Evolutionary conservation across 2,888 invertebrate genomes (phyloP).

Genomic region (Oscheius myriophilus): DNA sequence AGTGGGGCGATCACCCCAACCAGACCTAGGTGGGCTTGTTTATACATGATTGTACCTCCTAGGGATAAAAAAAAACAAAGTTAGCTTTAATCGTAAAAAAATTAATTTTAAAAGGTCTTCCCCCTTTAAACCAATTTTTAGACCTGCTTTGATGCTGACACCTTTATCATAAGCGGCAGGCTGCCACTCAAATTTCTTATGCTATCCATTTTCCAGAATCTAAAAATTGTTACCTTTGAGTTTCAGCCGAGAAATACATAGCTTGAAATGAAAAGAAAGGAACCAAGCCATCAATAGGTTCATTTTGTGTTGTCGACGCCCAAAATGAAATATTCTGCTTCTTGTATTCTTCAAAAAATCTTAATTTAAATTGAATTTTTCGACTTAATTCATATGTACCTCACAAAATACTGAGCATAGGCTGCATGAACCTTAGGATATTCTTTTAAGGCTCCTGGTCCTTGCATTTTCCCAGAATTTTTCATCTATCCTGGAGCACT

Average conservation of each 20-base stretch:
- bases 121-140: too few species aligned
- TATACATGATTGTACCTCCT: too few species aligned
- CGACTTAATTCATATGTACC: conserved; percentile 66
- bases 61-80: too few species aligned
- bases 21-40: too few species aligned
- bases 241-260: conserved; percentile 76
- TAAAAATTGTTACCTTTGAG: too few species aligned
- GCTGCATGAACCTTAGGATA: conserved; percentile 34
- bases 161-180: too few species aligned
- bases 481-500: conserved; percentile 77
- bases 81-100: too few species aligned
- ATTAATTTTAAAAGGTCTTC: too few species aligned
- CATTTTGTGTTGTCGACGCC: conserved; percentile 83
- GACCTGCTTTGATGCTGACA: too few species aligned
- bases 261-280: conserved; percentile 78
- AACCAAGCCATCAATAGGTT: conserved; percentile 77
- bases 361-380: conserved; percentile 65
- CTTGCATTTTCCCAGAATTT: conserved; percentile 72
- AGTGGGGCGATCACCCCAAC: too few species aligned
- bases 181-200: too few species aligned
- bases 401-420: conserved; percentile 82
- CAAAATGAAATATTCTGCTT: conserved; percentile 77
- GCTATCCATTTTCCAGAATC: too few species aligned
- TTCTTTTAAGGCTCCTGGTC: conserved; percentile 37
- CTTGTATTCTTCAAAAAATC: conserved; percentile 82